phyloP scores from a whole-genome alignment of 2,888 invertebrate genomes.

The Brachylomia viminalis region DNA sequence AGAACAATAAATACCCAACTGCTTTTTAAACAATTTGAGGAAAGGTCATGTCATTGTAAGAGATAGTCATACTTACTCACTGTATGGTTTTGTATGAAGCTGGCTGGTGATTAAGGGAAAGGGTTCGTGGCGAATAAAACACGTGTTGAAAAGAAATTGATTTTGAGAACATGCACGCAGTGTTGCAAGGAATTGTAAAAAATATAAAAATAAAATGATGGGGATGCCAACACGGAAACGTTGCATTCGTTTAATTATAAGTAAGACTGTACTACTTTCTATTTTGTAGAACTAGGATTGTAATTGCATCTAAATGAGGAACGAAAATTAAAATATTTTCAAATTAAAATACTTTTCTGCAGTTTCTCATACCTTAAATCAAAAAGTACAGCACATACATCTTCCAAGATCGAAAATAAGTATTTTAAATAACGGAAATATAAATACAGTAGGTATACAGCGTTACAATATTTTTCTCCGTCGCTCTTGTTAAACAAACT shows the following conservation, averaged over 20 bases:
- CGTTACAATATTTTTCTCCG: constrained; percentile 41
- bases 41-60: too few relatives aligned
- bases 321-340: neutral
- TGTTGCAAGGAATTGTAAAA: too few relatives aligned
- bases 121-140: too few relatives aligned
- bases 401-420: constrained; percentile 27
- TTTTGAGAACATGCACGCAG: too few relatives aligned
- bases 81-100: too few relatives aligned
- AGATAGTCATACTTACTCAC: too few relatives aligned
- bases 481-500: constrained; percentile 41
- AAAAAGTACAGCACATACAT: constrained; percentile 19
- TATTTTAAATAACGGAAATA: constrained; percentile 31
- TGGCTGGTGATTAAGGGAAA: too few relatives aligned
- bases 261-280: too few relatives aligned
- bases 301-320: neutral
- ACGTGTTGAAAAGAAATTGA: too few relatives aligned
- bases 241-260: neutral
- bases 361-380: constrained; percentile 13
- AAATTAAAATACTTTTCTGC: neutral
- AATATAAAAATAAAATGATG: too few relatives aligned
- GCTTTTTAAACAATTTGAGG: neutral
- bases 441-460: constrained; percentile 38
- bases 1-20: too few relatives aligned
- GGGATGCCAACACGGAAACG: too few relatives aligned
- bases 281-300: neutral